These are phyloP conservation scores for Formica selysi DNA, from an alignment of 1,140 invertebrate genomes.

Conservation along the genomic window DNA sequence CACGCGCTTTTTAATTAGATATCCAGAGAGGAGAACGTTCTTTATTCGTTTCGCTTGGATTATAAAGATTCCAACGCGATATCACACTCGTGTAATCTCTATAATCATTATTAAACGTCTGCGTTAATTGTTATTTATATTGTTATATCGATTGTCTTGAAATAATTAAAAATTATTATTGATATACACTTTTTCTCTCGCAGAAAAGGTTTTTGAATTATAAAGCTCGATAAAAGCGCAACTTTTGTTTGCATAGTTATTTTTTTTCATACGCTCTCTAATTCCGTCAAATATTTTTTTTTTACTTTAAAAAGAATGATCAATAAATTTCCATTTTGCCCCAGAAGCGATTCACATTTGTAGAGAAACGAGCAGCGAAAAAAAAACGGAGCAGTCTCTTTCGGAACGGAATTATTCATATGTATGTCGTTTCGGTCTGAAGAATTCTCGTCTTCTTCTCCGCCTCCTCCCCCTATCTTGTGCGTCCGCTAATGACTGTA, in stretches of 20 bases:
- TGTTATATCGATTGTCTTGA: neutral
- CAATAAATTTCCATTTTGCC: neutral
- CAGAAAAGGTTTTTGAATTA: neutral
- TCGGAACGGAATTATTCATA: constrained; percentile 59
- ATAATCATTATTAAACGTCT: neutral
- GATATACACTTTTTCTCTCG: neutral
- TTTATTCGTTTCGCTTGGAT: neutral
- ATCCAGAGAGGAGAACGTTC: neutral
- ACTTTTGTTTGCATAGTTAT: no score
- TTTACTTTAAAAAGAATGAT: neutral
- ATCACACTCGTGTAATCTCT: constrained; percentile 9
- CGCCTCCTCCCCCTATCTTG: neutral
- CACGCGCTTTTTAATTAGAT: constrained; percentile 40
- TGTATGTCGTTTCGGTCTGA: constrained; percentile 20
- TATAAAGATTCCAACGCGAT: neutral
- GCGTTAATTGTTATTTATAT: neutral
- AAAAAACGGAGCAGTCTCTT: constrained; percentile 3
- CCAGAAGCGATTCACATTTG: neutral
- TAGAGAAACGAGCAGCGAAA: neutral
- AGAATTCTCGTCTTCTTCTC: neutral
- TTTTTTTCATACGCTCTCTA: no score
- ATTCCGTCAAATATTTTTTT: neutral
- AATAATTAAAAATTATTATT: neutral
- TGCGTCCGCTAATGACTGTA: constrained; percentile 62
- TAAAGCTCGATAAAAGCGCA: constrained; percentile 14